Evolutionary conservation across 1,140 invertebrate species (phyloP).

Genomic region (Hetaerina americana): DNA sequence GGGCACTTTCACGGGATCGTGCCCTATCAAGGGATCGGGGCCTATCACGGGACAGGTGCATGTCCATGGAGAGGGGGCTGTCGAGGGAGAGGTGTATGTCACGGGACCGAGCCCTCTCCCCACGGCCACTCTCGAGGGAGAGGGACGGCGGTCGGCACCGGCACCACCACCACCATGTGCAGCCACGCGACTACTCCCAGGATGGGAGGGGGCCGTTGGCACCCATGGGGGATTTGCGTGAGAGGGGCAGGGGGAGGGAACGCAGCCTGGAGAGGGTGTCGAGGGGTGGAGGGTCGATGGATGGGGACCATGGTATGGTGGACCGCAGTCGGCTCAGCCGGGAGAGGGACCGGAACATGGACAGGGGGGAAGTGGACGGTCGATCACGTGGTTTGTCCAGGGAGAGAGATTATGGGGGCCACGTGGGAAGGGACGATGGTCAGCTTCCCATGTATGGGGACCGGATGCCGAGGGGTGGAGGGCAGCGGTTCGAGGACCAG

Average conservation of each 20-base stretch:
- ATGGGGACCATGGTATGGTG: slow-evolving; percentile 2
- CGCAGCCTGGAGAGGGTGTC: slow-evolving; percentile 1
- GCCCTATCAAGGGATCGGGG: not conserved
- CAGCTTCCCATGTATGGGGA: not conserved
- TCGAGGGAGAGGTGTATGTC: not conserved
- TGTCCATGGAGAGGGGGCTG: not conserved
- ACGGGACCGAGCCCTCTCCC: not conserved
- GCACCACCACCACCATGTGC: not conserved
- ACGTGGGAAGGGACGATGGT: not conserved
- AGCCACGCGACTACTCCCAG: not conserved
- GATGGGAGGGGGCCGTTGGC: not conserved
- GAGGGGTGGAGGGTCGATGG: not conserved
- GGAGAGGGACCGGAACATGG: slow-evolving; percentile 1
- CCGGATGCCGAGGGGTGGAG: not conserved
- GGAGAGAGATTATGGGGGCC: not conserved
- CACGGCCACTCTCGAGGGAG: not conserved
- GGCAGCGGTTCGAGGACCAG: slow-evolving; percentile 1
- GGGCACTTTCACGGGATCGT: not conserved
- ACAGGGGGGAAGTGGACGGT: slow-evolving; percentile 1
- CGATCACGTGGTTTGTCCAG: not conserved
- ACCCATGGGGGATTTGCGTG: not conserved
- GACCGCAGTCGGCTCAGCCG: not conserved
- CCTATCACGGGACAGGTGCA: not conserved
- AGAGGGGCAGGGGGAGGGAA: slow-evolving; percentile 4
- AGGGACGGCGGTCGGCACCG: not conserved